Evolutionary conservation across 1,140 invertebrate genomes (phyloP).

Genomic region (Eriosoma lanigerum): DNA sequence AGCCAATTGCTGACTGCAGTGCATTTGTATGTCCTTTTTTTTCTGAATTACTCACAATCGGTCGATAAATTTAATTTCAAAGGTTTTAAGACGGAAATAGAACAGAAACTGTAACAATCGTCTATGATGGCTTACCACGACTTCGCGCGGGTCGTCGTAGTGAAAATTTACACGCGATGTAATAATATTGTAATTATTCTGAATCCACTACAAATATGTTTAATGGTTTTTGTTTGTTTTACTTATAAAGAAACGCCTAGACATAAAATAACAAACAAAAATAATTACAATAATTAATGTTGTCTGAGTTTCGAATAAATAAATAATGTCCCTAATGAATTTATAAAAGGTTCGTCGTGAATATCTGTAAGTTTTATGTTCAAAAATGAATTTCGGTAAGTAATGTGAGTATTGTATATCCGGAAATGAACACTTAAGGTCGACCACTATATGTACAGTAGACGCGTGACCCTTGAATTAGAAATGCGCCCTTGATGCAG

Average conservation of each 20-base stretch:
- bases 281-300: too few relatives aligned
- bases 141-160: neutral
- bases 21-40: neutral
- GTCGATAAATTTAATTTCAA: neutral
- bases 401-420: neutral
- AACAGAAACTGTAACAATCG: constrained; percentile 13
- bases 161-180: neutral
- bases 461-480: constrained; percentile 30
- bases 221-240: too few relatives aligned
- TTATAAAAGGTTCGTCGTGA: too few relatives aligned
- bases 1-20: neutral
- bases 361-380: neutral
- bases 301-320: neutral
- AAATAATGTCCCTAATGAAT: too few relatives aligned
- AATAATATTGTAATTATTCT: too few relatives aligned
- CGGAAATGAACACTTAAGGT: constrained; percentile 32
- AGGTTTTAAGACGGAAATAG: neutral
- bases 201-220: too few relatives aligned
- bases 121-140: neutral
- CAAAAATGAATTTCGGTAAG: neutral
- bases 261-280: too few relatives aligned
- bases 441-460: neutral
- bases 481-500: constrained; percentile 24
- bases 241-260: too few relatives aligned
- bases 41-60: neutral